Percentiles rank a stretch among this genome's conserved stretches.
phyloP scores from a whole-genome alignment of 2,113 vertebrate species.

The Octodon degus region DNA sequence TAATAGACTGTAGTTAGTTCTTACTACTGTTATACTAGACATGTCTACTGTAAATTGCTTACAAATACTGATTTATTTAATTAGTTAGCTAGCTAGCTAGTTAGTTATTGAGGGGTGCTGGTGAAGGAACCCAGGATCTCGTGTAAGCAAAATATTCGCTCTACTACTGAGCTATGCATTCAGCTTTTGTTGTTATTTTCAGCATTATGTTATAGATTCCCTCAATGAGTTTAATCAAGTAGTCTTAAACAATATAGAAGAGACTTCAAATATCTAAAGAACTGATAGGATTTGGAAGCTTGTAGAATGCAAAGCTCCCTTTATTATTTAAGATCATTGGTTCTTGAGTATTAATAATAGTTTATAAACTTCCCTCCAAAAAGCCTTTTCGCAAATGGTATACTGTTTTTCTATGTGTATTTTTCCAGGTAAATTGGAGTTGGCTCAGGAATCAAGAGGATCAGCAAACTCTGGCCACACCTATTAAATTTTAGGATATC shows the following conservation, averaged over 20 bases:
- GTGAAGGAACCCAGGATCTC: background rate
- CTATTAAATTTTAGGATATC: constrained; percentile 38
- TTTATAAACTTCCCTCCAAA: background rate
- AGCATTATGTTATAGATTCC: background rate
- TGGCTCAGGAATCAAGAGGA: constrained; percentile 41
- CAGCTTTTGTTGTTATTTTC: background rate
- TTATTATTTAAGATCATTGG: constrained; percentile 28
- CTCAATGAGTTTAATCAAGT: constrained; percentile 11
- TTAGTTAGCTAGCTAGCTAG: background rate
- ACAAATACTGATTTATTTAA: background rate
- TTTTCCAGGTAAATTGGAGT: background rate
- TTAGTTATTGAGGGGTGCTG: background rate
- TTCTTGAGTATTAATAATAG: background rate
- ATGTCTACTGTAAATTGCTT: background rate
- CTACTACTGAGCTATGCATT: background rate
- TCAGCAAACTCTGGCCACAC: background rate
- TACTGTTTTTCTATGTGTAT: constrained; percentile 34
- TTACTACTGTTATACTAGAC: constrained; percentile 40
- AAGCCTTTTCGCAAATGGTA: background rate
- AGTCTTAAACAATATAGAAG: constrained; percentile 11
- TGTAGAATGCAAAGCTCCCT: background rate
- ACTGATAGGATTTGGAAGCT: background rate
- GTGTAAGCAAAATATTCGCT: background rate
- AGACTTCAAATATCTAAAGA: constrained; percentile 5
- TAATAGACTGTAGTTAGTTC: constrained; percentile 31